These are phyloP conservation scores for Equus quagga DNA, from an alignment of 2,113 vertebrate genomes.

Conservation along the genomic window DNA sequence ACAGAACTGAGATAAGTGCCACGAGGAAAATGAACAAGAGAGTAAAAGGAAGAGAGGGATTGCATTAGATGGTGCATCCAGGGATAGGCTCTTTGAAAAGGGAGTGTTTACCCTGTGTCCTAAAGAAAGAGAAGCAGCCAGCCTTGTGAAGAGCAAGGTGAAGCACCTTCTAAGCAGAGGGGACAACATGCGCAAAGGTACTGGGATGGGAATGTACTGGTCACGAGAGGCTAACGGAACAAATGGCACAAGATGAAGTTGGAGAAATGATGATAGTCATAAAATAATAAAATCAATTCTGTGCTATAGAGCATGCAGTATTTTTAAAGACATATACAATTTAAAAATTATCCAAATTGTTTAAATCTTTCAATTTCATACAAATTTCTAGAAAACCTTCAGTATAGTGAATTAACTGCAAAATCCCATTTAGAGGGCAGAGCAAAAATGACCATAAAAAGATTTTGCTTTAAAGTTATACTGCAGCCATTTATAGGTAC, in stretches of 20 bases:
- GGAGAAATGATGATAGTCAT: background rate
- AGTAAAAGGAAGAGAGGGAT: background rate
- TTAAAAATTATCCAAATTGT: background rate
- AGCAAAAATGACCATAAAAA: background rate
- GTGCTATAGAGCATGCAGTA: background rate
- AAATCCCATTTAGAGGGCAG: background rate
- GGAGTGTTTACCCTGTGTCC: background rate
- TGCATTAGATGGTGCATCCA: background rate
- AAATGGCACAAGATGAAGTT: background rate
- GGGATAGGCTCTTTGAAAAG: background rate
- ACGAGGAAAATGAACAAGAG: background rate
- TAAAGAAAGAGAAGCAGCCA: background rate
- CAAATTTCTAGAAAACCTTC: conserved; percentile 17
- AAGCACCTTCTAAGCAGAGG: background rate
- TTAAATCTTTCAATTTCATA: background rate
- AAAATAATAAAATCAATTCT: background rate
- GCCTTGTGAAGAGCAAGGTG: background rate
- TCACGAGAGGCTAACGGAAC: too few species aligned
- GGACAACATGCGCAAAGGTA: background rate
- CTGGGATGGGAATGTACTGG: background rate
- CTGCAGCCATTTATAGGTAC: background rate
- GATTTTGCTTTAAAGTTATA: background rate
- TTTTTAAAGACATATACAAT: background rate
- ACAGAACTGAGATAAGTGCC: background rate
- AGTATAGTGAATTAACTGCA: background rate